Evolutionary conservation across 1,140 invertebrate species (phyloP).

Genomic region (Brachionus paranguensis): DNA sequence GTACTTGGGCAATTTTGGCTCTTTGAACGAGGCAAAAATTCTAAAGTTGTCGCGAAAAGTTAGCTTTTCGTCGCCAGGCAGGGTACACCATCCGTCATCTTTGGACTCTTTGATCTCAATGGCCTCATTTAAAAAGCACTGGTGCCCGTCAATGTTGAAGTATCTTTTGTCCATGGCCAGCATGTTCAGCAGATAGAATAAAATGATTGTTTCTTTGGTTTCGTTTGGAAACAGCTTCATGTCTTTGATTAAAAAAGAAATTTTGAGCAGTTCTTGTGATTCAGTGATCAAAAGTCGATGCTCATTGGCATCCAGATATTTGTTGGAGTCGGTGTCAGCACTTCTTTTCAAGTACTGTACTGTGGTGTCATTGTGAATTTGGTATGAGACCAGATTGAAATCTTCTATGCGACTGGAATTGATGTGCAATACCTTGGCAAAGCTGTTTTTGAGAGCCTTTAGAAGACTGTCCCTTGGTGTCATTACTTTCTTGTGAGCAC

Average conservation of each 20-base stretch:
- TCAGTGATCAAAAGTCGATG: neutral
- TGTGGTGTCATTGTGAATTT: neutral
- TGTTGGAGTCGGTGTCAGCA: neutral
- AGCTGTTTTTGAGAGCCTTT: neutral
- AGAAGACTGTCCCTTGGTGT: neutral
- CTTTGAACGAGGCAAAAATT: neutral
- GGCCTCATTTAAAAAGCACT: neutral
- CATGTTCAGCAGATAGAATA: slow-evolving; percentile 14
- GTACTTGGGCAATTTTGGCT: slow-evolving; percentile 14
- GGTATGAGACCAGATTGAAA: neutral
- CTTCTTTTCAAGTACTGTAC: neutral
- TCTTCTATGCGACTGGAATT: neutral
- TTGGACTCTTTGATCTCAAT: neutral
- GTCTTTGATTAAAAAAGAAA: neutral
- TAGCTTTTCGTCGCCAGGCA: neutral
- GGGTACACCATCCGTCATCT: slow-evolving; percentile 10
- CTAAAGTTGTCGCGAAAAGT: neutral
- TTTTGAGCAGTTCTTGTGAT: neutral
- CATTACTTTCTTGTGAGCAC: slow-evolving; percentile 5
- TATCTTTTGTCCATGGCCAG: neutral
- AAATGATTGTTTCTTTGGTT: slow-evolving; percentile 31
- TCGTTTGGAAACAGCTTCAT: slow-evolving; percentile 4
- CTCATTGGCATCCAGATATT: neutral
- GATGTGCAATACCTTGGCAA: neutral
- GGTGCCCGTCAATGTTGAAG: neutral